Conservation (phyloP, 2,888 invertebrate species). For the Agrochola litura region DNA sequence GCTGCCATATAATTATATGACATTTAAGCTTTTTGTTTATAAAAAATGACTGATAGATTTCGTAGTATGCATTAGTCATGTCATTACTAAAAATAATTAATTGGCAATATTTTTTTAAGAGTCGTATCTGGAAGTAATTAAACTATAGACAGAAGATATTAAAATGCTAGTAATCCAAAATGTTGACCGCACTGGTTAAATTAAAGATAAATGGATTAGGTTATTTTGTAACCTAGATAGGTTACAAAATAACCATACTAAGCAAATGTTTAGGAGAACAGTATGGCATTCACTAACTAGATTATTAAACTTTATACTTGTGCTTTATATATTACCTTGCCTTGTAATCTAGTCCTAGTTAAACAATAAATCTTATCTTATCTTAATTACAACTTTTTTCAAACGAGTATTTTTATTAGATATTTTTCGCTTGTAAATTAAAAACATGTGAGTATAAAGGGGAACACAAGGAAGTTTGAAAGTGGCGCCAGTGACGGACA, state of each 20-base stretch:
- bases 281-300: too few relatives aligned
- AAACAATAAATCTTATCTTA: too few relatives aligned
- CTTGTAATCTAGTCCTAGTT: too few relatives aligned
- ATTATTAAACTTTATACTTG: too few relatives aligned
- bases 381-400: conserved; percentile 10
- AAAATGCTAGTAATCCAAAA: conserved; percentile 8
- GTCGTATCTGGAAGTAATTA: conserved; percentile 18
- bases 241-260: too few relatives aligned
- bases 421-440: neutral
- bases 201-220: neutral
- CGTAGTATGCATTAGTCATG: conserved; percentile 21
- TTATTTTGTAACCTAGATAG: too few relatives aligned
- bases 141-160: neutral
- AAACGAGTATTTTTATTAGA: conserved; percentile 1
- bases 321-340: too few relatives aligned
- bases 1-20: conserved; percentile 39
- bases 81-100: conserved; percentile 30
- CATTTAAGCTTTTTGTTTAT: conserved; percentile 14
- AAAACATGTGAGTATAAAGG: neutral
- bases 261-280: too few relatives aligned
- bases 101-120: conserved; percentile 13
- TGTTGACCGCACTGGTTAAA: conserved; percentile 5
- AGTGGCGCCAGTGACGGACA: too few relatives aligned
- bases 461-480: too few relatives aligned
- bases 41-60: conserved; percentile 28